Evolutionary conservation across 2,888 invertebrate genomes (phyloP).

Genomic region (Emmelina monodactyla): DNA sequence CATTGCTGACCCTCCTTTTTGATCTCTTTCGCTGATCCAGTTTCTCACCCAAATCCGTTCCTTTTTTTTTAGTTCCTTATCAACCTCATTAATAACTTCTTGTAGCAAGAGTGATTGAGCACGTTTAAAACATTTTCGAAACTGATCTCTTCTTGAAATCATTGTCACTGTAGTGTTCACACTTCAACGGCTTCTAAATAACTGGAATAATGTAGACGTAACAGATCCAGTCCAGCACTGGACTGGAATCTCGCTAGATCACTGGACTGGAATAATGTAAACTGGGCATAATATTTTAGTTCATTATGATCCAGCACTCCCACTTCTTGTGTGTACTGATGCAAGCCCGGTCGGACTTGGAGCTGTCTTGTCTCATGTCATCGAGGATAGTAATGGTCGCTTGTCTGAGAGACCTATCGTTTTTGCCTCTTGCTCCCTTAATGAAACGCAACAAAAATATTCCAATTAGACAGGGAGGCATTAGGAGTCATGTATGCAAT

Average conservation of each 20-base stretch:
- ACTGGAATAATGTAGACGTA: constrained; percentile 13
- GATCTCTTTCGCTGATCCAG: no score
- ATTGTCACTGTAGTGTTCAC: constrained; percentile 17
- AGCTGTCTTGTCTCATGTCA: no score
- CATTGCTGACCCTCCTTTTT: constrained; percentile 15
- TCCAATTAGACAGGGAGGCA: no score
- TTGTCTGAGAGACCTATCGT: no score
- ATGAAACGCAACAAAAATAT: no score
- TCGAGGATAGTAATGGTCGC: no score
- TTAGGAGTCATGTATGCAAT: no score
- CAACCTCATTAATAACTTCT: constrained; percentile 1
- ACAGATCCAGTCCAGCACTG: constrained; percentile 10
- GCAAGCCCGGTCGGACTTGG: no score
- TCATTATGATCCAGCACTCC: no score
- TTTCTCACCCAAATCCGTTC: constrained; percentile 14
- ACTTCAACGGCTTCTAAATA: constrained; percentile 16
- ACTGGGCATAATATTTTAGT: no score
- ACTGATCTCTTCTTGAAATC: constrained; percentile 15
- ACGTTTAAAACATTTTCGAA: constrained; percentile 14
- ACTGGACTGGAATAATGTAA: constrained; percentile 9
- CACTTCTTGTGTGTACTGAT: no score
- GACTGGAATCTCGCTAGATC: constrained; percentile 9
- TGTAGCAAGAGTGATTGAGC: constrained; percentile 13
- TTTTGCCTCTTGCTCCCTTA: no score
- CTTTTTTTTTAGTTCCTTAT: constrained; percentile 5